Evolutionary conservation across 2,113 vertebrate genomes (phyloP).

Genomic region (Poicephalus meyeri): DNA sequence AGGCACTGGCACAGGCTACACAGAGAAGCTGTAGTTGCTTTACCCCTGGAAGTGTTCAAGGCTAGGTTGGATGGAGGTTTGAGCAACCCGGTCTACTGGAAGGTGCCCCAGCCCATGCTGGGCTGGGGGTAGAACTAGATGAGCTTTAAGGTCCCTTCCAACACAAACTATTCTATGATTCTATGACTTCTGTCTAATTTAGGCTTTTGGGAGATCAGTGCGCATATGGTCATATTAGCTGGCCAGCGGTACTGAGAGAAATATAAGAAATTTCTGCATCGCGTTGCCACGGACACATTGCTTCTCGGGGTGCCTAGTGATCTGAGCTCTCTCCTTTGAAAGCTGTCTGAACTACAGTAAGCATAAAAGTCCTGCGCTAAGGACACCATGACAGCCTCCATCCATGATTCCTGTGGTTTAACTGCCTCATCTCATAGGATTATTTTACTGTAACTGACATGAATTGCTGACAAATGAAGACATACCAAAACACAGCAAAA

Average conservation of each 20-base stretch:
- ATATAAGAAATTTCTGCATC: neutral
- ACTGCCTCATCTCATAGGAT: neutral
- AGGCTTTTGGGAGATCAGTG: neutral
- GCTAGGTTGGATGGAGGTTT: neutral
- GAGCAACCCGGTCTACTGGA: neutral
- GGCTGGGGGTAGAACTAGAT: neutral
- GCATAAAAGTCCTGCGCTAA: neutral
- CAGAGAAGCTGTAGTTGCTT: neutral
- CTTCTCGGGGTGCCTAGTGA: neutral
- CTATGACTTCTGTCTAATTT: neutral
- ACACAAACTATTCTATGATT: neutral
- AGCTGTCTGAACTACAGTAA: neutral
- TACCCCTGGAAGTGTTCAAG: neutral
- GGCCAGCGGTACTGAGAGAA: neutral
- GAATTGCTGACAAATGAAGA: neutral
- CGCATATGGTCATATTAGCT: neutral
- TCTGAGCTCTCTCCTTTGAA: neutral
- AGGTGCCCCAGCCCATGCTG: rapidly evolving
- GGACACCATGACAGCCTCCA: neutral
- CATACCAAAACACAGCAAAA: neutral
- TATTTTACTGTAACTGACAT: neutral
- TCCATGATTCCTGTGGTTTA: neutral
- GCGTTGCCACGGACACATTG: neutral
- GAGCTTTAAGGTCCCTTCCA: neutral
- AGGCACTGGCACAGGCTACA: neutral